A percentile compares a stretch with the other conserved stretches of the same genome.
Evolutionary conservation across 1,140 invertebrate genomes (phyloP).

Genomic region (Drosophila aff.): DNA sequence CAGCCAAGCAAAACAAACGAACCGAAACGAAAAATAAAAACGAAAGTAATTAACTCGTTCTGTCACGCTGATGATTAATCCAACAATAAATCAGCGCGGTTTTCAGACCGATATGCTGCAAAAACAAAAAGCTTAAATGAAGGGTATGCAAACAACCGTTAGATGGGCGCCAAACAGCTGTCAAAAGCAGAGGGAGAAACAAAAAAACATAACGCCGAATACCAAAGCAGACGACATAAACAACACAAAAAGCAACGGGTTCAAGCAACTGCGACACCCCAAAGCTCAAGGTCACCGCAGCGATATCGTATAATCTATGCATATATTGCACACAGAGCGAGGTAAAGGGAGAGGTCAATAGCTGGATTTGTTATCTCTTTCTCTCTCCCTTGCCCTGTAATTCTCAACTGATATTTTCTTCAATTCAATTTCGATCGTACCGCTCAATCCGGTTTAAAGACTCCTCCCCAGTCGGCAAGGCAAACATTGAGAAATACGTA

Average conservation of each 20-base stretch:
- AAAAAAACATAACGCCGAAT: slow-evolving; percentile 20
- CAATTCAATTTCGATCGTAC: neutral
- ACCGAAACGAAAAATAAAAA: slow-evolving; percentile 6
- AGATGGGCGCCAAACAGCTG: slow-evolving; percentile 51
- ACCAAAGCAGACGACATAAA: slow-evolving; percentile 6
- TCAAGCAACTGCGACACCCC: slow-evolving; percentile 38
- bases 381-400: slow-evolving; percentile 10
- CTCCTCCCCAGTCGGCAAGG: slow-evolving; percentile 7
- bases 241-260: slow-evolving; percentile 24
- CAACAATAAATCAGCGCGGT: slow-evolving; percentile 3
- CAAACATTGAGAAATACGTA: slow-evolving; percentile 21
- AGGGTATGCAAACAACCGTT: slow-evolving; percentile 44
- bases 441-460: slow-evolving; percentile 28
- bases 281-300: slow-evolving; percentile 53
- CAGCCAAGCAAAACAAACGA: slow-evolving; percentile 29
- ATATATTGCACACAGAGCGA: slow-evolving; percentile 33
- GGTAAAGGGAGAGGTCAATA: slow-evolving; percentile 15
- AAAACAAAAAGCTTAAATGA: neutral
- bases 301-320: slow-evolving; percentile 33
- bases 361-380: slow-evolving; percentile 2
- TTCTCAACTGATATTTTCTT: slow-evolving; percentile 29
- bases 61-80: slow-evolving; percentile 13
- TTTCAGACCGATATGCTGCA: neutral
- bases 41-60: slow-evolving; percentile 25
- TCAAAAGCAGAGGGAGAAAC: slow-evolving; percentile 22